Conservation (phyloP, 2,888 invertebrate species). For the Conchocele bisecta region DNA sequence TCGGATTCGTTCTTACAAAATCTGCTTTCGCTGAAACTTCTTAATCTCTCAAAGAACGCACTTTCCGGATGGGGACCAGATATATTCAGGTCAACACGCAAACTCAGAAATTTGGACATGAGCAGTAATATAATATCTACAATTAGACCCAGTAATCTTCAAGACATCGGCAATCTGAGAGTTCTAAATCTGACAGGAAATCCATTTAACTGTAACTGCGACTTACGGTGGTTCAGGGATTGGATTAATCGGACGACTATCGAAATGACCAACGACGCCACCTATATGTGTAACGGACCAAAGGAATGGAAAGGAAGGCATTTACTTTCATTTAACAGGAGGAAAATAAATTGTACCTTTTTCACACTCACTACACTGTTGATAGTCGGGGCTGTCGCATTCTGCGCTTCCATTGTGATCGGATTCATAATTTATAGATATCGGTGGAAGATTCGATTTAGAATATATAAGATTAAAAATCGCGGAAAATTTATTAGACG, state of each 20-base stretch:
- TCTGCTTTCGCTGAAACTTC: constrained; percentile 87
- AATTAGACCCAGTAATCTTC: constrained; percentile 76
- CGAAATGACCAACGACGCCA: constrained; percentile 27
- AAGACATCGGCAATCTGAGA: constrained; percentile 88
- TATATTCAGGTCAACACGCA: constrained; percentile 49
- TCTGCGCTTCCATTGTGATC: too few species aligned
- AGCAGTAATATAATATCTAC: constrained; percentile 77
- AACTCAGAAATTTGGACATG: constrained; percentile 67
- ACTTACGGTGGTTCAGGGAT: constrained; percentile 94
- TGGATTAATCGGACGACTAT: constrained; percentile 92
- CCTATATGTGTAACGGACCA: constrained; percentile 66
- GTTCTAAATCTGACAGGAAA: constrained; percentile 89
- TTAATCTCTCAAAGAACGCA: constrained; percentile 88
- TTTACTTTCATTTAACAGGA: constrained; percentile 61
- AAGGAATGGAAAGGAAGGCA: constrained; percentile 57
- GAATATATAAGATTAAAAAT: too few species aligned
- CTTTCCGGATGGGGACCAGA: constrained; percentile 59
- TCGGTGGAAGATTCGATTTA: too few species aligned
- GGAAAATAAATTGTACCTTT: constrained; percentile 64
- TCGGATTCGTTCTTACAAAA: constrained; percentile 84
- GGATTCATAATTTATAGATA: too few species aligned
- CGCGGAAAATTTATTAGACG: too few species aligned
- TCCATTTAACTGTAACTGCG: constrained; percentile 94
- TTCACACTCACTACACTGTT: constrained; percentile 51
- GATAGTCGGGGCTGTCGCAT: constrained; percentile 47